A percentile compares a stretch with the other conserved stretches of the same genome.
phyloP scores from a whole-genome alignment of 2,888 invertebrate species.

The Nomada fucata region DNA sequence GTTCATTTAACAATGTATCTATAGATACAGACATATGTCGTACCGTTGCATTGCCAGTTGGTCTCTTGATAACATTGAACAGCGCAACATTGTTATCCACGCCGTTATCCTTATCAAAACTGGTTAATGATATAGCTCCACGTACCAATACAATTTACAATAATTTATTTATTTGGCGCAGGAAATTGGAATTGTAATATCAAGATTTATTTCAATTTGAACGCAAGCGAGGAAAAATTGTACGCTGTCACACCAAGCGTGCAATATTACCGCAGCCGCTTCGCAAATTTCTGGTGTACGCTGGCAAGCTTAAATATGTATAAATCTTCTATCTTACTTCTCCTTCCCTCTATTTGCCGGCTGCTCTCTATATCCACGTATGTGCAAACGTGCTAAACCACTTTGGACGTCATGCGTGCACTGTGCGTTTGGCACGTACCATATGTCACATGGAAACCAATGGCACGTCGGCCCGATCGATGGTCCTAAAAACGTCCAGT shows the following conservation, averaged over 20 bases:
- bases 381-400: slow-evolving; percentile 62
- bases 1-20: slow-evolving; percentile 3
- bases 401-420: slow-evolving; percentile 64
- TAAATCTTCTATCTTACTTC: slow-evolving; percentile 32
- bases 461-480: slow-evolving; percentile 61
- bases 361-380: slow-evolving; percentile 12
- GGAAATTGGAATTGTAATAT: too few relatives aligned
- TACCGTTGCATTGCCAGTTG: neutral
- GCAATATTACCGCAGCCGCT: neutral
- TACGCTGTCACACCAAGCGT: neutral
- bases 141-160: too few relatives aligned
- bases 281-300: slow-evolving; percentile 11
- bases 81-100: too few relatives aligned
- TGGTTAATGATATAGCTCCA: too few relatives aligned
- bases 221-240: too few relatives aligned
- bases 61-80: neutral
- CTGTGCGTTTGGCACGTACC: slow-evolving; percentile 71
- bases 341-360: neutral
- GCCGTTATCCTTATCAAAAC: too few relatives aligned
- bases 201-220: too few relatives aligned
- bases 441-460: slow-evolving; percentile 70
- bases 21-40: neutral
- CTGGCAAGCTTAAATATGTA: slow-evolving; percentile 38
- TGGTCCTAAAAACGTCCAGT: slow-evolving; percentile 48
- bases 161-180: neutral